These are phyloP conservation scores for Hipparchia sbordonii DNA, from an alignment of 2,888 invertebrate species.

Conservation along the genomic window DNA sequence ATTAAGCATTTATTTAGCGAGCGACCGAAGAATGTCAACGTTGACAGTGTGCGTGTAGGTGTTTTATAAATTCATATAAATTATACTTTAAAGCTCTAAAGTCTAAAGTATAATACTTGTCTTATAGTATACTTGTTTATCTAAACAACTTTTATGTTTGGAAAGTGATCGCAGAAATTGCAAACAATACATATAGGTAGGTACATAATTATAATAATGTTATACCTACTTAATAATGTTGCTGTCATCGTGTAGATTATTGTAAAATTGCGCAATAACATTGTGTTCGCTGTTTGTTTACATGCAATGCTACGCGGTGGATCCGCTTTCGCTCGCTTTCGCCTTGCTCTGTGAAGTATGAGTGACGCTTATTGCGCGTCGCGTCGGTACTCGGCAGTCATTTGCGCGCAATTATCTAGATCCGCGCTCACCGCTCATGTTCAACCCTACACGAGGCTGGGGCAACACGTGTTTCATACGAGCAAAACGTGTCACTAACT, in stretches of 20 bases:
- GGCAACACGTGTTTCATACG: conserved; percentile 26
- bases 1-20: conserved; percentile 2
- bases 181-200: neutral
- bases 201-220: neutral
- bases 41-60: conserved; percentile 3
- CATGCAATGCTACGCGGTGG: conserved; percentile 3
- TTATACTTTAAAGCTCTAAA: neutral
- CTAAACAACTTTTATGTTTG: neutral
- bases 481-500: neutral
- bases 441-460: conserved; percentile 38
- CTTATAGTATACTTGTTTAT: no score
- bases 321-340: conserved; percentile 39
- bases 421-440: conserved; percentile 28
- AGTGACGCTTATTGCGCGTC: conserved; percentile 24
- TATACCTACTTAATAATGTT: neutral
- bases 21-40: conserved; percentile 13
- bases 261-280: conserved; percentile 15
- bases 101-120: no score
- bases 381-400: conserved; percentile 10
- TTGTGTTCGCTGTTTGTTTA: conserved; percentile 10
- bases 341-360: conserved; percentile 29
- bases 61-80: conserved; percentile 2
- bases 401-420: conserved; percentile 44
- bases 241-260: neutral
- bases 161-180: neutral